Percentiles rank a stretch among this genome's conserved stretches.
Conservation (phyloP, 2,888 invertebrate genomes). For the Coelinius sp. region DNA sequence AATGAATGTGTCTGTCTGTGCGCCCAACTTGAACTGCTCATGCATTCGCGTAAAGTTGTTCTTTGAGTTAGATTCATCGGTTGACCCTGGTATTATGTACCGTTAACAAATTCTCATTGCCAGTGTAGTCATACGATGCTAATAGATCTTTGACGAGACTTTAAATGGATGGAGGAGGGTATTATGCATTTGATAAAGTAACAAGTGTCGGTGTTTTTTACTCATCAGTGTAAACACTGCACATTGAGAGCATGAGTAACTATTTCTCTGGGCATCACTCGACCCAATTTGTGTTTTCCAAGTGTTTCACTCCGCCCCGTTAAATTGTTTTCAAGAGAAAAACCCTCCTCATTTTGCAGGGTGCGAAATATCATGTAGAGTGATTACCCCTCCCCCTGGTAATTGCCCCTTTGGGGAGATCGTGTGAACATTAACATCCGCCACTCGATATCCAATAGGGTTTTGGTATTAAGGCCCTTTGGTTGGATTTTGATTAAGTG, state of each 20-base stretch:
- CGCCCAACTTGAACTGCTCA: neutral
- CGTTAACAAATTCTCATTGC: neutral
- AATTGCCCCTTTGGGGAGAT: slow-evolving; percentile 35
- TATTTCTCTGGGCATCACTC: neutral
- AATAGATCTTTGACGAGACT: slow-evolving; percentile 48
- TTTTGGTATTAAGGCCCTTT: neutral
- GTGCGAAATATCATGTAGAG: slow-evolving; percentile 38
- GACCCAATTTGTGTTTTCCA: slow-evolving; percentile 42
- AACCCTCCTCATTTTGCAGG: slow-evolving; percentile 30
- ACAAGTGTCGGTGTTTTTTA: neutral
- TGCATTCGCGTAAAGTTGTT: neutral
- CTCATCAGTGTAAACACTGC: neutral
- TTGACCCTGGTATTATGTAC: slow-evolving; percentile 10
- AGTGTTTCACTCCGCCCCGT: slow-evolving; percentile 40
- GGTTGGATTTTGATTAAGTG: neutral
- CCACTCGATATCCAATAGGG: neutral
- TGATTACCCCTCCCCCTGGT: slow-evolving; percentile 8
- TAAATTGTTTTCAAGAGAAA: slow-evolving; percentile 42
- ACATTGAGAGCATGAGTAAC: neutral
- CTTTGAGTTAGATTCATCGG: slow-evolving; percentile 12
- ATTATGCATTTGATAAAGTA: slow-evolving; percentile 10
- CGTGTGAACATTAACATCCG: slow-evolving; percentile 42
- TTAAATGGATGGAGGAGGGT: slow-evolving; percentile 40
- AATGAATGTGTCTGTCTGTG: slow-evolving; percentile 22
- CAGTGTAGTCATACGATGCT: slow-evolving; percentile 18